Evolutionary conservation across 2,113 vertebrate genomes (phyloP), one percentile per base, ranked within the genome.

Genomic region (Galbula dea): DNA sequence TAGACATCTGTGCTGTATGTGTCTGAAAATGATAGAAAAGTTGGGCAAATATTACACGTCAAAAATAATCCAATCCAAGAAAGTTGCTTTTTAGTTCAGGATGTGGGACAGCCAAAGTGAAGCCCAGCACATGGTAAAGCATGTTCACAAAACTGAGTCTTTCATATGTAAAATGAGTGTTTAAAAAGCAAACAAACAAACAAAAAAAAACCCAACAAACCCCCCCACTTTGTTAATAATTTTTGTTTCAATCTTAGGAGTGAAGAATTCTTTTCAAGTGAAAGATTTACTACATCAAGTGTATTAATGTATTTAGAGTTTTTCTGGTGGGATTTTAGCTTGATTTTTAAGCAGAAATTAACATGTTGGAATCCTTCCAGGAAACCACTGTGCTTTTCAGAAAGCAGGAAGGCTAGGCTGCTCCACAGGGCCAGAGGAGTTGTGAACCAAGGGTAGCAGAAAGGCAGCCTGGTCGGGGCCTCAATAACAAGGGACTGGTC

Each of bases 351-450:
- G 23, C n/a, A 83, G 78, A 88, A 71, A 8, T 17, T 37, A 9
- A 8, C 5, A 10, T 10, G 7, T 46, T 32, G 27, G 26, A 52
- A 74, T 8, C 17, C 29, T 17, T 57, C 36, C 26, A 48, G 36
- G 32, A 9, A 49, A 23, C 15, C 26, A 34, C 3, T 17, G 7
- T 19, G 21, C 11, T 85, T 94, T 32, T 75, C 52, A 1, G 4
- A 84, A 6, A 54, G 17, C 10, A 69, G 49, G 13, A 27, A 52
- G 34, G 10, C 2, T 4, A 5, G 22, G 6, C 21, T 68, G 22
- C 19, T 81, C 34, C 6, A 6, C 5, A 3, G 16, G 37, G 18
- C 6, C 0, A 2, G 27, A 9, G 9, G 3, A 67, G 21, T 16
- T 63, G 9, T 22, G 20, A 51, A 9, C 26, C 17, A 55, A 72